phyloP scores from a whole-genome alignment of 2,113 vertebrate species.

The Hystrix brachyura region DNA sequence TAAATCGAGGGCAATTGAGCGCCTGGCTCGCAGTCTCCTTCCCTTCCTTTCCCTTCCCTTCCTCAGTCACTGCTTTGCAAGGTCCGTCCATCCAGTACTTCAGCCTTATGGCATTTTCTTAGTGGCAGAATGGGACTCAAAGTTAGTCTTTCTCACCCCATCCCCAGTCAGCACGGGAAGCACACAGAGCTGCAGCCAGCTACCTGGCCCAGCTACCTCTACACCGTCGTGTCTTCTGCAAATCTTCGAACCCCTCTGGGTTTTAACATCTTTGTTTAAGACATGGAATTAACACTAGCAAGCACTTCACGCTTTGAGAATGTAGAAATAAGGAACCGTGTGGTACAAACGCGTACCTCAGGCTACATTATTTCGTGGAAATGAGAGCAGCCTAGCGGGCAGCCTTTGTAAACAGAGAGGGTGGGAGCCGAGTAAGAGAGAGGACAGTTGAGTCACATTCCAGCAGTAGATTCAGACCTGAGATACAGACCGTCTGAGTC shows the following conservation, averaged over 20 bases:
- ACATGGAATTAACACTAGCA: neutral
- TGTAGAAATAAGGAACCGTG: neutral
- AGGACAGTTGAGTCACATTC: accelerated
- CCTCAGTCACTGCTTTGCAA: neutral
- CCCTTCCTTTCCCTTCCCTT: neutral
- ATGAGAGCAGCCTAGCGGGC: neutral
- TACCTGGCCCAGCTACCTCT: neutral
- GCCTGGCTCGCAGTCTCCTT: neutral
- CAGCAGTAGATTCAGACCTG: neutral
- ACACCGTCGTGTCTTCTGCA: neutral
- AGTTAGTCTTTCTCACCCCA: neutral
- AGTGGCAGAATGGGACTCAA: no score
- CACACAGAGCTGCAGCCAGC: neutral
- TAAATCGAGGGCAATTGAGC: neutral
- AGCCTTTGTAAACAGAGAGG: neutral
- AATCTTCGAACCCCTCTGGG: neutral
- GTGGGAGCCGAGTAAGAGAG: neutral
- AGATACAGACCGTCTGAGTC: neutral
- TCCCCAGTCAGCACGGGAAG: neutral
- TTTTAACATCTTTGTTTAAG: neutral
- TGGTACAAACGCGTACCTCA: neutral
- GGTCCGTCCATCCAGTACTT: neutral
- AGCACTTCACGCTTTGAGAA: neutral
- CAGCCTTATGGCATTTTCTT: neutral
- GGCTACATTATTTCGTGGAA: neutral